Conservation (phyloP, 2,888 invertebrate genomes). For the Saturnia japonica region DNA sequence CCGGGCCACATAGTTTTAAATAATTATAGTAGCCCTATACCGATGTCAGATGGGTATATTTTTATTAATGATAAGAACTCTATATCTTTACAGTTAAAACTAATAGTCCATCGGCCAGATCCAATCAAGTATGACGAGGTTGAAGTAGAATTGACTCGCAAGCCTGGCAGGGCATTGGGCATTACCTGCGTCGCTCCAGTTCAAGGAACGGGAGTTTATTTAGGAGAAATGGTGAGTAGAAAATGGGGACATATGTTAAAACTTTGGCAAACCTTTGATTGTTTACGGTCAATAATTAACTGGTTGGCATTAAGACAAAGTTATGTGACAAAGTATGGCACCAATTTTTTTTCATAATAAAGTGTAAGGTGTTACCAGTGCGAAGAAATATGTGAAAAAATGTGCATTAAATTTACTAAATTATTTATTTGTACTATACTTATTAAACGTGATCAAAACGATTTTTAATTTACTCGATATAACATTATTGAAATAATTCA, state of each 20-base stretch:
- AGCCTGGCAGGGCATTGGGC: constrained; percentile 93
- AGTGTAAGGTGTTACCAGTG: too few species aligned
- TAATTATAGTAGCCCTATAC: too few species aligned
- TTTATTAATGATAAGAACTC: neutral
- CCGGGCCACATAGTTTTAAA: too few species aligned
- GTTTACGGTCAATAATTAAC: neutral
- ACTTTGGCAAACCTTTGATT: neutral
- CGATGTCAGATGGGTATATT: neutral
- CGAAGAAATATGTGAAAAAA: too few species aligned
- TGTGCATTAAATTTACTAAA: too few species aligned
- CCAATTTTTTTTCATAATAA: too few species aligned
- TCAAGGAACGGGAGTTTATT: constrained; percentile 89
- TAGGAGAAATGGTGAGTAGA: constrained; percentile 93
- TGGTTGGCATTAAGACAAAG: too few species aligned
- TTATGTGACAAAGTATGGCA: too few species aligned
- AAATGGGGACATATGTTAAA: neutral
- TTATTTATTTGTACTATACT: too few species aligned
- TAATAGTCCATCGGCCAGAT: constrained; percentile 90
- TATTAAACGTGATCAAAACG: too few species aligned
- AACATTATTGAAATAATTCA: too few species aligned
- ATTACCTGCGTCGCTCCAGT: constrained; percentile 89
- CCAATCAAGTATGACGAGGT: constrained; percentile 86
- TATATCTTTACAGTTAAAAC: constrained; percentile 84
- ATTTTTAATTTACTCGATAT: too few species aligned
- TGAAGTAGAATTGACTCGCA: constrained; percentile 92